A percentile compares a stretch with the other conserved stretches of the same genome.
These are phyloP conservation scores for Bungarus multicinctus DNA, from an alignment of 2,113 vertebrate species.

Conservation along the genomic window DNA sequence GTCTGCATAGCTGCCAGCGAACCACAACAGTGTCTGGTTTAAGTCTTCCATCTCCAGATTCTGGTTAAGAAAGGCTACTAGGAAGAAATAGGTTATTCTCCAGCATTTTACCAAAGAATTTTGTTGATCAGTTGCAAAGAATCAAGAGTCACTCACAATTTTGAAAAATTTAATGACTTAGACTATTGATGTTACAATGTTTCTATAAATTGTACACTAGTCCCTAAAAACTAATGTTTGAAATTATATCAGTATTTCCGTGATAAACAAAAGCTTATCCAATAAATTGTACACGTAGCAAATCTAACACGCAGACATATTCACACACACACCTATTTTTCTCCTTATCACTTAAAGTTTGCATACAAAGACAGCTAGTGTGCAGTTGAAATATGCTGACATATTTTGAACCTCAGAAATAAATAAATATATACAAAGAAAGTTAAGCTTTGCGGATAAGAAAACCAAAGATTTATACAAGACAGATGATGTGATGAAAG, in stretches of 20 bases:
- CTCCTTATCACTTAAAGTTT: slow-evolving; percentile 49
- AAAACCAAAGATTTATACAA: slow-evolving; percentile 51
- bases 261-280: slow-evolving; percentile 54
- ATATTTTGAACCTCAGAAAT: slow-evolving; percentile 73
- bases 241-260: slow-evolving; percentile 50
- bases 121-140: slow-evolving; percentile 55
- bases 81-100: slow-evolving; percentile 54
- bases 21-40: background rate
- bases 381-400: slow-evolving; percentile 60
- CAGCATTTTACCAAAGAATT: slow-evolving; percentile 53
- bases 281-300: slow-evolving; percentile 64
- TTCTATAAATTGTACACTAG: slow-evolving; percentile 55
- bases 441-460: slow-evolving; percentile 55
- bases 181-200: slow-evolving; percentile 63
- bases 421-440: slow-evolving; percentile 80
- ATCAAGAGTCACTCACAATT: slow-evolving; percentile 52
- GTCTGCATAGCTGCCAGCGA: too few relatives aligned
- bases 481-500: slow-evolving; percentile 13
- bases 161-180: slow-evolving; percentile 64
- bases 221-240: slow-evolving; percentile 54
- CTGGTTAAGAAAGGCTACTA: slow-evolving; percentile 39
- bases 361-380: slow-evolving; percentile 48
- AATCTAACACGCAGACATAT: slow-evolving; percentile 49
- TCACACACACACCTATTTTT: slow-evolving; percentile 41
- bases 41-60: slow-evolving; percentile 46